A percentile compares a stretch with the other conserved stretches of the same genome.
These are phyloP conservation scores for Myocastor coypus DNA, from an alignment of 2,113 vertebrate genomes.

Conservation along the genomic window DNA sequence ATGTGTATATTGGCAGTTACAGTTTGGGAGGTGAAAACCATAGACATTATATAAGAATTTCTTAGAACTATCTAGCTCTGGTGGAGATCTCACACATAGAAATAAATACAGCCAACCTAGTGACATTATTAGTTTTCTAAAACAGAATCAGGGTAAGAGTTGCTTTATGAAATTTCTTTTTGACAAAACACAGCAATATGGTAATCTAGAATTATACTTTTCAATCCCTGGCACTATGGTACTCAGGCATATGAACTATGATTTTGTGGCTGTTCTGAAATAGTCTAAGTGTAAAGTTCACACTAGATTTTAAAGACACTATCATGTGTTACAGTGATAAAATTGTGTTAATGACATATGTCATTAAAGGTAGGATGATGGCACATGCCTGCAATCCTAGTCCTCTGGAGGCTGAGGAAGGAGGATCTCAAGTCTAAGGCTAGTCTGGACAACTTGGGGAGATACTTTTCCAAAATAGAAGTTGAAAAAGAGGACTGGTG, in stretches of 20 bases:
- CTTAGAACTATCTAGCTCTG: not conserved
- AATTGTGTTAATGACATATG: not conserved
- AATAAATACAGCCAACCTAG: not conserved
- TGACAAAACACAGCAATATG: not conserved
- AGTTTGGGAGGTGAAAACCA: not conserved
- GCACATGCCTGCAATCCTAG: not conserved
- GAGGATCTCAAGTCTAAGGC: not conserved
- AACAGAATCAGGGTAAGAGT: not conserved
- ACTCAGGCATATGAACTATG: not conserved
- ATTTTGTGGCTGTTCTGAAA: not conserved
- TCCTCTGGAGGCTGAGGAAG: not conserved
- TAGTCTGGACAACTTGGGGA: not conserved
- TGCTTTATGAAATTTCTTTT: conserved; percentile 33
- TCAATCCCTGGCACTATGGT: not conserved
- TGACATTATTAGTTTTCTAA: not conserved
- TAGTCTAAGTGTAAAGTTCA: not conserved
- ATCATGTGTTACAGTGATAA: not conserved
- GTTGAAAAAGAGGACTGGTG: not conserved
- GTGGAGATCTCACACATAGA: not conserved
- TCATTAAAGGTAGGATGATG: not conserved
- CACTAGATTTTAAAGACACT: not conserved
- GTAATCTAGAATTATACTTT: not conserved
- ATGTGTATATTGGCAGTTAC: not conserved
- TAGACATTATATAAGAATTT: not conserved
- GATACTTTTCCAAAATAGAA: not conserved